Evolutionary conservation across 2,113 vertebrate species (phyloP).

Genomic region (Leptosomus discolor): DNA sequence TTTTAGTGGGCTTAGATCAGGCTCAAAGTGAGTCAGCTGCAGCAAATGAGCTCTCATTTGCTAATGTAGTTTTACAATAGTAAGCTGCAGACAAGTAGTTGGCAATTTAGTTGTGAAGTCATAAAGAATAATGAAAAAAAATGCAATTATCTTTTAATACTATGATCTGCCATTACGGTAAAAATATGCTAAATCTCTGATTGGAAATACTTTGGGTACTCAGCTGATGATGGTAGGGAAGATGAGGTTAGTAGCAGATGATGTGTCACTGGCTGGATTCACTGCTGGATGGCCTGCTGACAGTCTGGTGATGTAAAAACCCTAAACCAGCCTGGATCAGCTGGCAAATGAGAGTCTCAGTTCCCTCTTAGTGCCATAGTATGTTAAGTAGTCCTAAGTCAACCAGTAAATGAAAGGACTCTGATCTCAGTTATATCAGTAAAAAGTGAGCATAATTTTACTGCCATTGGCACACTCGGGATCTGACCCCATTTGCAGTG

Average conservation of each 20-base stretch:
- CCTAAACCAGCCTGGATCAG: background rate
- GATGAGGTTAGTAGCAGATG: background rate
- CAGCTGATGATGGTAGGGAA: background rate
- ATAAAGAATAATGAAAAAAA: background rate
- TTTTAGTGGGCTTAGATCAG: background rate
- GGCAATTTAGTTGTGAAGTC: background rate
- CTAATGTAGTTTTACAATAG: background rate
- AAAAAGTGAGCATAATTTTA: background rate
- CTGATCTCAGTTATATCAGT: background rate
- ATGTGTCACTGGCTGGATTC: background rate
- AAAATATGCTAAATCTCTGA: background rate
- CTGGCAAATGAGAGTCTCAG: background rate
- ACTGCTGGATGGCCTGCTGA: background rate
- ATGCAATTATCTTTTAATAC: background rate
- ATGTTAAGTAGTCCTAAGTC: background rate
- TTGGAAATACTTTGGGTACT: background rate
- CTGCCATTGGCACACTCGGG: fast-evolving
- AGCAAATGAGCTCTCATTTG: background rate
- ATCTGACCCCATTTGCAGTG: background rate
- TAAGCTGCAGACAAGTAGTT: background rate
- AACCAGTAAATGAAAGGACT: background rate
- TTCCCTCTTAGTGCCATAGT: background rate
- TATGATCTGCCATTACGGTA: background rate
- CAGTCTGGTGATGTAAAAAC: background rate
- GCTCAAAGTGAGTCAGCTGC: background rate